A percentile compares a stretch with the other conserved stretches of the same genome.
These are phyloP conservation scores for Agrotis exclamationis DNA, from an alignment of 2,888 invertebrate species.

Conservation along the genomic window DNA sequence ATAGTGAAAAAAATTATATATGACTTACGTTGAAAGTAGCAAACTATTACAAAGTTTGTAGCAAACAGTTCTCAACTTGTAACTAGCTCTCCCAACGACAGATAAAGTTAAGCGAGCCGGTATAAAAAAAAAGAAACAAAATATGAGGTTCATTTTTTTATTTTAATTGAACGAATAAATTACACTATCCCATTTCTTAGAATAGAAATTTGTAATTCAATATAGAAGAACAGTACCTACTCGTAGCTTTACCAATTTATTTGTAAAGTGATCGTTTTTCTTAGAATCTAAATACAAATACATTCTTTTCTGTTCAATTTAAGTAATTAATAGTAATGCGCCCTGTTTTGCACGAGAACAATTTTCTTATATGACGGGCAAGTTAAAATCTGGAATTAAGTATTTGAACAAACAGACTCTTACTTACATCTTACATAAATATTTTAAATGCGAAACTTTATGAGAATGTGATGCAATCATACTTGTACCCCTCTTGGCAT, in stretches of 20 bases:
- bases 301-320: conserved; percentile 3
- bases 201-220: conserved; percentile 16
- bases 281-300: neutral
- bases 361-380: neutral
- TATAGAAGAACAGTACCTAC: neutral
- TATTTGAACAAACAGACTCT: neutral
- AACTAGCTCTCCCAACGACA: conserved; percentile 1
- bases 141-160: neutral
- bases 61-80: conserved; percentile 21
- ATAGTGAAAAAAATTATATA: neutral
- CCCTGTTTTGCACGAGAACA: neutral
- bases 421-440: too few relatives aligned
- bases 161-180: neutral
- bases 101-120: neutral
- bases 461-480: too few relatives aligned
- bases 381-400: neutral
- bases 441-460: too few relatives aligned
- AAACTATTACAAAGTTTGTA: neutral
- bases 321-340: neutral
- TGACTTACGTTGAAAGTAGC: conserved; percentile 1
- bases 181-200: neutral
- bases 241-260: conserved; percentile 1
- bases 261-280: conserved; percentile 7
- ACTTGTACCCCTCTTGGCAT: too few relatives aligned
- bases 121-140: neutral